Evolutionary conservation across 2,888 invertebrate genomes (phyloP).

Genomic region (Bugulina stolonifera): DNA sequence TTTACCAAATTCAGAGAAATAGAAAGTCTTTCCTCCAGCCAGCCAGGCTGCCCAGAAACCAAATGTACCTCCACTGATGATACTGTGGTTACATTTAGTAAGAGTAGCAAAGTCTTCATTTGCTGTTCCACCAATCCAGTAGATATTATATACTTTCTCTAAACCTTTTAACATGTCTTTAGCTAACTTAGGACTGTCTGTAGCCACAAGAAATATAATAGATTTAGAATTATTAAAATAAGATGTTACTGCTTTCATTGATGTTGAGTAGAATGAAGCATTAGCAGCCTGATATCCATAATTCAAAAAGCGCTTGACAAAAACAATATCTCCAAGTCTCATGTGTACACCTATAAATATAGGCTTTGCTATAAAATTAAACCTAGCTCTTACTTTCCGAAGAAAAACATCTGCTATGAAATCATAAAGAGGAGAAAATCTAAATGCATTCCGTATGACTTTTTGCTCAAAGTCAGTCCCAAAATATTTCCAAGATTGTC

Average conservation of each 20-base stretch:
- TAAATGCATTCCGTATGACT: background rate
- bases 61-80: conserved; percentile 15
- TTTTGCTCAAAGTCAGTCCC: no score
- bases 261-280: background rate
- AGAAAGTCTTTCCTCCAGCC: conserved; percentile 2
- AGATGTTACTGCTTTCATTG: no score
- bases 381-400: background rate
- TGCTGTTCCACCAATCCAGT: background rate
- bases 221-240: background rate
- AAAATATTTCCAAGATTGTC: conserved; percentile 21
- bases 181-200: background rate
- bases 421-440: background rate
- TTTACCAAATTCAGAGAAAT: background rate
- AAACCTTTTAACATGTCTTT: conserved; percentile 1
- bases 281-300: conserved; percentile 13
- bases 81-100: background rate
- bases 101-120: conserved; percentile 1
- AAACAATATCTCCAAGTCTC: background rate
- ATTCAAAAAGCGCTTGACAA: background rate
- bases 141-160: background rate
- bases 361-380: background rate
- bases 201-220: background rate
- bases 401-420: background rate
- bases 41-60: conserved; percentile 14
- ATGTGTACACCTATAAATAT: conserved; percentile 19